These are phyloP conservation scores for Metridium senile DNA, from an alignment of 92 coral and sea anemone species.

Conservation along the genomic window DNA sequence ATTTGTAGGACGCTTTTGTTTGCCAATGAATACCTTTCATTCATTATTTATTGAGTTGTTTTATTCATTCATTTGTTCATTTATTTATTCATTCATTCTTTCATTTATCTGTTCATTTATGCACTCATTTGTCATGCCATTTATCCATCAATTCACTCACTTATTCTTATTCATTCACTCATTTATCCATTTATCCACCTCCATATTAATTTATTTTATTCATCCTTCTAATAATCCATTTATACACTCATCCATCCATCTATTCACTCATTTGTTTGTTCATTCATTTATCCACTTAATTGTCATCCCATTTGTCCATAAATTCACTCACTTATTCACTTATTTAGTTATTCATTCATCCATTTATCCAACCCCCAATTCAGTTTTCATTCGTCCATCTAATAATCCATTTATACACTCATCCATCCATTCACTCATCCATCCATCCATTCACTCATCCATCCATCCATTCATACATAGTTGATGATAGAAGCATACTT, in stretches of 20 bases:
- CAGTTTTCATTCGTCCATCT: background rate
- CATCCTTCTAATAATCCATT: background rate
- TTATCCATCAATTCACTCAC: background rate
- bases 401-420: background rate
- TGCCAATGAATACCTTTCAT: background rate
- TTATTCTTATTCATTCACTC: background rate
- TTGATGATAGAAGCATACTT: background rate
- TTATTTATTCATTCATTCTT: background rate
- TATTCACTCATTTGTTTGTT: background rate
- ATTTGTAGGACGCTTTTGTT: background rate
- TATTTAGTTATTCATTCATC: too few relatives aligned
- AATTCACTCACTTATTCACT: background rate
- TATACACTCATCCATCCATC: background rate
- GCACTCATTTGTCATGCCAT: background rate
- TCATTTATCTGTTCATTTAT: background rate
- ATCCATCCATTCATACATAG: background rate
- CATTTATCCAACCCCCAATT: too few relatives aligned
- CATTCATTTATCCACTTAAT: background rate
- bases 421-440: background rate
- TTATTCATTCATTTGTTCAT: background rate
- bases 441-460: background rate
- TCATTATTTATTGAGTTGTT: too few relatives aligned
- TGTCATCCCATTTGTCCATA: too few relatives aligned
- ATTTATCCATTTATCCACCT: background rate
- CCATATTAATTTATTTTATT: background rate